These are phyloP conservation scores for Caenorhabditis sp. DNA, from an alignment of 2,888 invertebrate species.

Conservation along the genomic window DNA sequence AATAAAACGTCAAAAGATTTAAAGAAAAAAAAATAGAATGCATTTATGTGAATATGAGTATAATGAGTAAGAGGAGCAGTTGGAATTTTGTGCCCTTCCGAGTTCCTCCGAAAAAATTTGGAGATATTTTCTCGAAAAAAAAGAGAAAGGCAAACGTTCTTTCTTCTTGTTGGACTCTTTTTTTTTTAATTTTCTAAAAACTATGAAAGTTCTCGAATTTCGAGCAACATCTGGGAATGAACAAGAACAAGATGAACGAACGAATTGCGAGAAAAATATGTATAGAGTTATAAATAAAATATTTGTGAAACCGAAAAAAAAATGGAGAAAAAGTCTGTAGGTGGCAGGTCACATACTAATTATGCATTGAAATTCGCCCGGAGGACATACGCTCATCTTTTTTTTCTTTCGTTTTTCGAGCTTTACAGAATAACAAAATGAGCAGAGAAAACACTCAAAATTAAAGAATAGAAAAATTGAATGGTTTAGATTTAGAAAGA, in stretches of 20 bases:
- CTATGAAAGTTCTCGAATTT: background rate
- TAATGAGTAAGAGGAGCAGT: too few relatives aligned
- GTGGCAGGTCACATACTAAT: slow-evolving; percentile 41
- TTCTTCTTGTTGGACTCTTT: background rate
- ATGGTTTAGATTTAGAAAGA: too few relatives aligned
- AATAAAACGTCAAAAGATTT: slow-evolving; percentile 4
- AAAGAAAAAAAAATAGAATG: background rate
- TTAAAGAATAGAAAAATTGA: too few relatives aligned
- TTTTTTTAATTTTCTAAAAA: background rate
- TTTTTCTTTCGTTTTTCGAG: background rate
- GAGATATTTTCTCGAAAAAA: too few relatives aligned
- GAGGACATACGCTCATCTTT: slow-evolving; percentile 2
- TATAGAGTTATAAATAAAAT: background rate
- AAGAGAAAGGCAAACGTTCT: background rate
- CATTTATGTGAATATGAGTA: background rate
- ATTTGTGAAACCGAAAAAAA: background rate
- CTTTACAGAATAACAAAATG: too few relatives aligned
- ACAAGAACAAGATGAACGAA: background rate
- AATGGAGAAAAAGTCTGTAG: slow-evolving; percentile 15
- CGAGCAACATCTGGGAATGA: background rate
- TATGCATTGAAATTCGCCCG: slow-evolving; percentile 21
- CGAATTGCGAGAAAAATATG: background rate
- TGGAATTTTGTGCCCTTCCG: too few relatives aligned
- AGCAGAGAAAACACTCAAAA: too few relatives aligned
- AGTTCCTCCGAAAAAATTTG: too few relatives aligned